Conservation (phyloP, 2,113 vertebrate genomes). For the Dendropsophus ebraccatus region DNA sequence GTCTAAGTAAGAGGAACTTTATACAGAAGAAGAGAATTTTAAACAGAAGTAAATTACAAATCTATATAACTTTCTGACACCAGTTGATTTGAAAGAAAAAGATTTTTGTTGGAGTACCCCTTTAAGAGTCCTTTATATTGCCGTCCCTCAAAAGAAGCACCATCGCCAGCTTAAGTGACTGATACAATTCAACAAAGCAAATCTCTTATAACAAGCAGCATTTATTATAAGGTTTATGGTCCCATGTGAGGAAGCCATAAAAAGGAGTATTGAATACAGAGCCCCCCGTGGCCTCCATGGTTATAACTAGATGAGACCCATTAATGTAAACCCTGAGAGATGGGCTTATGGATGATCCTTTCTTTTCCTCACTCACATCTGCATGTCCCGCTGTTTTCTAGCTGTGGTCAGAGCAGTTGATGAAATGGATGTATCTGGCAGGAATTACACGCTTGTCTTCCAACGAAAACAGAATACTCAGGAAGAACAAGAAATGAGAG, state of each 20-base stretch:
- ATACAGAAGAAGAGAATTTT: too few species aligned
- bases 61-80: too few species aligned
- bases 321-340: conserved; percentile 17
- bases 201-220: neutral
- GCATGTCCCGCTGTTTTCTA: conserved; percentile 50
- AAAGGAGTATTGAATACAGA: neutral
- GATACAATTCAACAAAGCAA: too few species aligned
- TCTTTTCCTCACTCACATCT: conserved; percentile 43
- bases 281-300: neutral
- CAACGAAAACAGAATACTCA: conserved; percentile 55
- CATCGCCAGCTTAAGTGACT: too few species aligned
- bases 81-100: too few species aligned
- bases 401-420: conserved; percentile 51
- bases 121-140: too few species aligned
- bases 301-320: neutral
- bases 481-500: conserved; percentile 55
- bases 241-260: neutral
- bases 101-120: too few species aligned
- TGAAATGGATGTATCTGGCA: conserved; percentile 60
- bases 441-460: conserved; percentile 34
- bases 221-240: neutral
- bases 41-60: too few species aligned
- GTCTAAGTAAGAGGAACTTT: too few species aligned
- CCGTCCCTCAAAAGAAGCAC: too few species aligned
- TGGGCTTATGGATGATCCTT: conserved; percentile 1